Evolutionary conservation across 2,797 vertebrate species (phyloP).

Genomic region (Lepilemur ruficaudatus): DNA sequence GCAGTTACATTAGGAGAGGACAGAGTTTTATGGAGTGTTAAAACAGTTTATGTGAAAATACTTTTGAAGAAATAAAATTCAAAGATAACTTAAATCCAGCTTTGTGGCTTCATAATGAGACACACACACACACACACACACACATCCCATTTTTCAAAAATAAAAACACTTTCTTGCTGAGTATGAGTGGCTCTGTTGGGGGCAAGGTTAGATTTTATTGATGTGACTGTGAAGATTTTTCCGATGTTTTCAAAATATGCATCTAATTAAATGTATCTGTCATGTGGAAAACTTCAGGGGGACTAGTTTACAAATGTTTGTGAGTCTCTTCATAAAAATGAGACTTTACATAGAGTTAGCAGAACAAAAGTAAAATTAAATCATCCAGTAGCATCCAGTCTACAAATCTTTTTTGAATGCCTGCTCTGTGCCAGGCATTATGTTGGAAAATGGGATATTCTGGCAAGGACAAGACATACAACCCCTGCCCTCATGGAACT

Average conservation of each 20-base stretch:
- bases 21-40: constrained; percentile 27
- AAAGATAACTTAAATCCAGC: constrained; percentile 30
- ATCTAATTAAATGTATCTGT: constrained; percentile 47
- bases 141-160: background rate
- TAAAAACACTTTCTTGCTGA: background rate
- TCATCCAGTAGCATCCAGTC: background rate
- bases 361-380: constrained; percentile 50
- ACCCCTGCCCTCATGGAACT: background rate
- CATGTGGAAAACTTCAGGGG: constrained; percentile 43
- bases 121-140: background rate
- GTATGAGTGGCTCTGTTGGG: background rate
- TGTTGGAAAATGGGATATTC: background rate
- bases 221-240: constrained; percentile 28
- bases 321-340: constrained; percentile 34
- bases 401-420: background rate
- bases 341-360: background rate
- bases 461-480: background rate
- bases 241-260: constrained; percentile 35
- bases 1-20: background rate
- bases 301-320: constrained; percentile 45
- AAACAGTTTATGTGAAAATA: constrained; percentile 55
- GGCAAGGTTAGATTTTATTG: background rate
- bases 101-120: constrained; percentile 1
- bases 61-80: constrained; percentile 51
- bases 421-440: background rate